Evolutionary conservation across 2,113 vertebrate genomes (phyloP), one percentile per base, ranked within the genome.

Genomic region (Oreamnos americanus): DNA sequence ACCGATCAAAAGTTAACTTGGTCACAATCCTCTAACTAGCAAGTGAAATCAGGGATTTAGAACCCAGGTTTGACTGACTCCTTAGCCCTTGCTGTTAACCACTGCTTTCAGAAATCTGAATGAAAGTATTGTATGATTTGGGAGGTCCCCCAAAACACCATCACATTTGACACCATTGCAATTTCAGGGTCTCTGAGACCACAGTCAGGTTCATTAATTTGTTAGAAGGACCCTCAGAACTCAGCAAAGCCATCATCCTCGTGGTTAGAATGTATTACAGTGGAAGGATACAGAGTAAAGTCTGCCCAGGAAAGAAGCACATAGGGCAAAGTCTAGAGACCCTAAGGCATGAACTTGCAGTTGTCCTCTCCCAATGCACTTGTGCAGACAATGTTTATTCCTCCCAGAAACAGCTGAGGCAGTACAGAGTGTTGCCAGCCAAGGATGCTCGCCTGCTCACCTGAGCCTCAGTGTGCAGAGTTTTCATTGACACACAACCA

Each of bases 1-100:
- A 79, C 57, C 15, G 30, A 89, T 86, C 30, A 43, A n/a, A 98
- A 90, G 26, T 94, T 88, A 91, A 89, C 71, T 82, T 95, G 7
- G 23, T 87, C n/a, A 12, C 9, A 53, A 9, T 85, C 28, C n/a
- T 90, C 36, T 88, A 93, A 95, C 58, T 94, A 88, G 33, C 28
- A 89, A 30, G 4, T 81, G 30, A 71, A 91, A 9, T 84, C 57
- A 81, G 28, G 17, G 16, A 51, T 91, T 94, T 93, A 81, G 96
- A 94, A 94, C 19, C 14, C 60, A 89, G 33, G 12, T 53, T 47
- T 94, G n/a, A 95, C 62, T 94, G 53, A 51, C 26, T 81, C 43
- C 33, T 83, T 5, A 60, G 16, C 25, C 58, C 39, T 87, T 88
- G 55, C 57, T 88, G 2, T 91, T 79, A 87, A 87, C 64, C 47